Base-by-base conservation (phyloP, 2,797 vertebrate genomes). In the Craterocephalus amniculus region DNA sequence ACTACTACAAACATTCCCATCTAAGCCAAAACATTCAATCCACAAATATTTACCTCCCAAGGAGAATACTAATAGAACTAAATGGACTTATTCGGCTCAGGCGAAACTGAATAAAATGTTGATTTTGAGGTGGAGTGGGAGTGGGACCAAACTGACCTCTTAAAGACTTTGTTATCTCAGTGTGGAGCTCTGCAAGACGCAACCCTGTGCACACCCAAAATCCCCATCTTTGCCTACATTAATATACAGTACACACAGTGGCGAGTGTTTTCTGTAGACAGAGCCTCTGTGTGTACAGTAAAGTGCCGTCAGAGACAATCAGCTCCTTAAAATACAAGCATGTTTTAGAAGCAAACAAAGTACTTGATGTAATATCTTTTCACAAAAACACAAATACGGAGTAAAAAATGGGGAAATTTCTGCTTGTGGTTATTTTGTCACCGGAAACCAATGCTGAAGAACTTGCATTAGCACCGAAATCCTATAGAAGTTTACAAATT, bases 1-100 rank as follows among this genome's bases (percentile, higher is more conserved):
- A 58, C 66, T 83, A 83, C 78, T 56, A 87, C 80, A 88, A 88
- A 88, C 87, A 85, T 80, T 87, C 80, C 73, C 73, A 59, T 70
- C 80, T 74, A 65, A 79, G 69, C 83, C 83, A 76, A 87, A 90
- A 89, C 87, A 91, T 67, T 82, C 74, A 87, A 79, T 43, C 81
- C 54, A 13, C 64, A 84, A 90, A 89, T 88, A 84, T 89, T 90
- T 79, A 76, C 77, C 78, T 58, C 18, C 35, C 76, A 70, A 80
- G 77, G 63, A 72, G 70, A 83, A 74, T 66, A 74, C 54, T 75
- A 70, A 78, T 71, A 74, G 77, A 84, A 61, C 55, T 59, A 79
- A 89, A 91, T 81, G 85, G 87, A 83, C 83, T 62, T 49, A 18
- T 81, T 82, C 65, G 20, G 18, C 60, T 49, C 54, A 34, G 75